A percentile compares a stretch with the other conserved stretches of the same genome.
These are phyloP conservation scores for Castor canadensis DNA, from an alignment of 2,113 vertebrate genomes.

Conservation along the genomic window DNA sequence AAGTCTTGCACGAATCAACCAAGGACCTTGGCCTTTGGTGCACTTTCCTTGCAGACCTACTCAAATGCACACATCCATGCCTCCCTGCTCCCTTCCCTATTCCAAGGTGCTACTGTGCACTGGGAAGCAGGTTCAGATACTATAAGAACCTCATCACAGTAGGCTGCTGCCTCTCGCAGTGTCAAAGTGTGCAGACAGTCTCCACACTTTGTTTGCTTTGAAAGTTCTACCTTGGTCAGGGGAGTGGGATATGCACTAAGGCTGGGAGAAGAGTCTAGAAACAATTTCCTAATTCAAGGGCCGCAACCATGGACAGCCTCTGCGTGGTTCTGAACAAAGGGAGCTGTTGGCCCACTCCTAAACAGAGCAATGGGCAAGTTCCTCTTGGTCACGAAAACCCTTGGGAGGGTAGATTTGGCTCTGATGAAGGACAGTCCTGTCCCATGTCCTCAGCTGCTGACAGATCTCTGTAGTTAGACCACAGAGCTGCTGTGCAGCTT, in stretches of 20 bases:
- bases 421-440: background rate
- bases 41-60: accelerated
- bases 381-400: background rate
- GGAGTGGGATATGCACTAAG: accelerated
- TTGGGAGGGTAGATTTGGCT: background rate
- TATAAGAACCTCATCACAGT: too few species aligned
- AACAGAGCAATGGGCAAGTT: background rate
- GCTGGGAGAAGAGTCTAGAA: background rate
- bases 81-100: background rate
- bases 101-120: background rate
- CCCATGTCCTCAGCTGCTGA: accelerated
- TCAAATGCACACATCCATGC: accelerated
- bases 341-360: background rate
- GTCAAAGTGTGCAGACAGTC: background rate
- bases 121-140: too few species aligned
- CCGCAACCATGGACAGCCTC: accelerated
- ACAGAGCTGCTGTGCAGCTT: background rate
- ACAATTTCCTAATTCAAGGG: background rate
- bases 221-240: background rate
- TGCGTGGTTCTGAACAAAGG: accelerated
- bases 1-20: too few species aligned
- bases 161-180: background rate
- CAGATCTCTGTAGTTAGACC: accelerated
- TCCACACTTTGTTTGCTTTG: background rate
- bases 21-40: background rate